Evolutionary conservation across 2,797 vertebrate genomes (phyloP).

Genomic region (Eidolon dupreanum): DNA sequence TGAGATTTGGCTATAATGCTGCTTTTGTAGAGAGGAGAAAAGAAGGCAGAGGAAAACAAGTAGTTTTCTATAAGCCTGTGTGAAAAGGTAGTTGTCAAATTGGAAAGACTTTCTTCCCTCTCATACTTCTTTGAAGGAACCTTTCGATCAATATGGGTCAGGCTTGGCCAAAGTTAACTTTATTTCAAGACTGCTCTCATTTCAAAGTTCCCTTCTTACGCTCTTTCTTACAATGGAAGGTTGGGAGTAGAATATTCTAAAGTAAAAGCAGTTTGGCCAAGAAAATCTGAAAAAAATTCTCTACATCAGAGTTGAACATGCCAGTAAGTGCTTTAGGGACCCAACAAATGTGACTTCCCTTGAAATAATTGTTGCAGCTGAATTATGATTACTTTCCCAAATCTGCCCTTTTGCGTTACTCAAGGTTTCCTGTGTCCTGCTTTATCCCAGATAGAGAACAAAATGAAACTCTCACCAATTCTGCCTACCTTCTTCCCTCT

Average conservation of each 20-base stretch:
- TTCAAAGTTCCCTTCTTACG: not conserved
- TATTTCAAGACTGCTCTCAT: conserved; percentile 11
- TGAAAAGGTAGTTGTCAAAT: not conserved
- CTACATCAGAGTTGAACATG: not conserved
- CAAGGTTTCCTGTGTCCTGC: conserved; percentile 75
- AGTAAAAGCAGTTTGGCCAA: conserved; percentile 71
- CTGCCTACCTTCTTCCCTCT: conserved; percentile 86
- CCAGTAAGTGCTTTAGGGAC: conserved; percentile 70
- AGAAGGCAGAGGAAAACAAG: conserved; percentile 34
- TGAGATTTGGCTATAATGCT: conserved; percentile 22
- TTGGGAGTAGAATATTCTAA: conserved; percentile 14
- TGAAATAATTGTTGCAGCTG: conserved; percentile 76
- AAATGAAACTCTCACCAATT: conserved; percentile 85
- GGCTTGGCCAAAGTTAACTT: not conserved
- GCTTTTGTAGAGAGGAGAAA: conserved; percentile 34
- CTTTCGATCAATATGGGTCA: not conserved
- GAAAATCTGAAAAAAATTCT: conserved; percentile 62
- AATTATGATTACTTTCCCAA: conserved; percentile 69
- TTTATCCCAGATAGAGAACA: conserved; percentile 80
- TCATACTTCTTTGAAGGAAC: not conserved
- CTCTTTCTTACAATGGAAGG: conserved; percentile 26
- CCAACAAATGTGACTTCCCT: conserved; percentile 58
- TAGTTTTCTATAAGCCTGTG: not conserved
- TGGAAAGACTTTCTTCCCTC: not conserved
- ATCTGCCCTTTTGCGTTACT: conserved; percentile 65